Evolutionary conservation across 23 tunicate species (phyloP).

Genomic region (Botrylloides violaceus): DNA sequence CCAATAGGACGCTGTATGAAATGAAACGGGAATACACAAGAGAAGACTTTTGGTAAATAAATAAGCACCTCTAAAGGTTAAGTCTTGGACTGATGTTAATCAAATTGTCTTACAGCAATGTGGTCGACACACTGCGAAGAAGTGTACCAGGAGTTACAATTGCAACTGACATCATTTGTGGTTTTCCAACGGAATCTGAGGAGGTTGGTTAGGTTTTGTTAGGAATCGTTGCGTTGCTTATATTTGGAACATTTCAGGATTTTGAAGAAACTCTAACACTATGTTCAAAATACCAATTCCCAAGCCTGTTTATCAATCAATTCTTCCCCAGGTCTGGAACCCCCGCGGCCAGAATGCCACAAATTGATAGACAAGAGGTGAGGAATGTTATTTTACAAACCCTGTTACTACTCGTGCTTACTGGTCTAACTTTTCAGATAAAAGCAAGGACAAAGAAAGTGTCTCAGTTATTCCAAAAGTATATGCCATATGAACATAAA

Average conservation of each 20-base stretch:
- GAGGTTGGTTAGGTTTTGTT: constrained; percentile 25
- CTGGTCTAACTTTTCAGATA: constrained; percentile 57
- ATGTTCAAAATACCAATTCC: constrained; percentile 80
- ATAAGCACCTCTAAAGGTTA: not conserved
- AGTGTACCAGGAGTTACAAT: constrained; percentile 81
- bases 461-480: constrained; percentile 78
- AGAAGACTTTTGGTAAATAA: constrained; percentile 60
- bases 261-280: constrained; percentile 86
- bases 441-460: constrained; percentile 82
- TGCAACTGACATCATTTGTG: constrained; percentile 97
- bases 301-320: constrained; percentile 95
- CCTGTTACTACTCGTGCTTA: not conserved
- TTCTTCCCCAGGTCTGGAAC: constrained; percentile 98
- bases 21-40: constrained; percentile 90
- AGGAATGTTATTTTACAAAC: not conserved
- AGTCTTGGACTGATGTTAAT: not conserved
- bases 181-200: constrained; percentile 92
- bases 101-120: constrained; percentile 17
- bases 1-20: constrained; percentile 70
- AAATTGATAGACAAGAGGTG: constrained; percentile 78
- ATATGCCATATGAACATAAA: constrained; percentile 68
- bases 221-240: not conserved
- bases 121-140: constrained; percentile 55
- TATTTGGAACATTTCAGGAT: constrained; percentile 29
- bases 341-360: constrained; percentile 95